These are phyloP conservation scores for Pseudorasbora parva DNA, from an alignment of 2,113 vertebrate species.

Conservation along the genomic window DNA sequence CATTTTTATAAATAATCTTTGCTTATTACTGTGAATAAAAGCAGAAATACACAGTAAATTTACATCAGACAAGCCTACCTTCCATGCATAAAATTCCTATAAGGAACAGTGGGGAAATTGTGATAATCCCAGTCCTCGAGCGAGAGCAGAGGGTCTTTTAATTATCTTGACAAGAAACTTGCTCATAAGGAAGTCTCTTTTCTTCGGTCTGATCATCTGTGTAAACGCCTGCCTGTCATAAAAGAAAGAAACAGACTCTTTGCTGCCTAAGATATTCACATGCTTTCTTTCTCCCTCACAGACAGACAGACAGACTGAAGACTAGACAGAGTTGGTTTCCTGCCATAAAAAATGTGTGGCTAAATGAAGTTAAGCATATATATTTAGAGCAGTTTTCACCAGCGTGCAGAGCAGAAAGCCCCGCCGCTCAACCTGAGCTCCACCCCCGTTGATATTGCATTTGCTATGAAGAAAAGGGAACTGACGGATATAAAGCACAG, in stretches of 20 bases:
- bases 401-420: not conserved
- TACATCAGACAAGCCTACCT: not conserved
- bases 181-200: constrained; percentile 27
- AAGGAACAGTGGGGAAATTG: not conserved
- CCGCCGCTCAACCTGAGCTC: not conserved
- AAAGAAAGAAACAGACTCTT: constrained; percentile 22
- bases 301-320: not conserved
- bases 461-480: not conserved
- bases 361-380: constrained; percentile 32
- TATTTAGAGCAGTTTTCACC: constrained; percentile 29
- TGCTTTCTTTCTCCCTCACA: constrained; percentile 50
- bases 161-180: not conserved
- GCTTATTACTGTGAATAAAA: not conserved
- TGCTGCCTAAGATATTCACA: constrained; percentile 60
- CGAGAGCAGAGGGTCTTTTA: not conserved
- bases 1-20: not conserved
- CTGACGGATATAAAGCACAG: not conserved
- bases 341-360: constrained; percentile 53
- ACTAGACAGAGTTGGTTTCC: constrained; percentile 39
- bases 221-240: not conserved
- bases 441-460: not conserved
- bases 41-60: not conserved
- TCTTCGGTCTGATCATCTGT: constrained; percentile 26
- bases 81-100: not conserved
- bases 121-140: not conserved